Evolutionary conservation across 2,797 vertebrate genomes (phyloP), one percentile per base, ranked within the genome.

Genomic region (Tokudaia muenninki): DNA sequence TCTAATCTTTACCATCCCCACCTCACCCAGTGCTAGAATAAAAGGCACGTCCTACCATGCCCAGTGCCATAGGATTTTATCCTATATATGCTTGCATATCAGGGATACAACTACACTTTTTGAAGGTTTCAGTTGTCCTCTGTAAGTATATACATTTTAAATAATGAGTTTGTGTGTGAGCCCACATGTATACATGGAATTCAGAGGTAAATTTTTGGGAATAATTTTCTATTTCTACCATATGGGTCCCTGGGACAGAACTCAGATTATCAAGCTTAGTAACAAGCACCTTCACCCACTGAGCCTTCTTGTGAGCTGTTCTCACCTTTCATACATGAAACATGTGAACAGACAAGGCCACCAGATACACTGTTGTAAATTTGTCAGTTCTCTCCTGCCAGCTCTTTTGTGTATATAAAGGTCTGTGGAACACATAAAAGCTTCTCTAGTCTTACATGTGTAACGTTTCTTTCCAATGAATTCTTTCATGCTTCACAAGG

Each of bases 401-500:
- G 83, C 83, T 44, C 81, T 52, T 52, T 67, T 6, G 22, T 67
- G 63, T 34, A 34, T 24, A 24, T 86, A n/a, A 52, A 70, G 31
- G 82, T 17, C n/a, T 70, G 63, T 70, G 31, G 44, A n/a, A 52
- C 11, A 70, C 63, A 87, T n/a, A 70, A 52, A 70, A 52, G 47
- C 2, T 16, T 70, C 21, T n/a, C 47, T n/a, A 16, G 24, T 70
- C 34, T 50, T 87, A 70, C 65, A 87, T 87, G 47, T 87, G 63
- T 52, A 87, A 87, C 31, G n/a, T 31, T 88, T 74, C 70, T 57
- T 31, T n/a, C 83, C 83, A 87, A 10, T 87, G 83, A 52, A 87
- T 87, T 70, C 47, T 87, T 37, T 87, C 83, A 37, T 87, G 83
- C 34, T 87, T 87, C 47, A 87, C 67, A n/a, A 87, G 83, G n/a